Evolutionary conservation across 1,140 invertebrate species (phyloP).

Genomic region (Oscheius sp.): DNA sequence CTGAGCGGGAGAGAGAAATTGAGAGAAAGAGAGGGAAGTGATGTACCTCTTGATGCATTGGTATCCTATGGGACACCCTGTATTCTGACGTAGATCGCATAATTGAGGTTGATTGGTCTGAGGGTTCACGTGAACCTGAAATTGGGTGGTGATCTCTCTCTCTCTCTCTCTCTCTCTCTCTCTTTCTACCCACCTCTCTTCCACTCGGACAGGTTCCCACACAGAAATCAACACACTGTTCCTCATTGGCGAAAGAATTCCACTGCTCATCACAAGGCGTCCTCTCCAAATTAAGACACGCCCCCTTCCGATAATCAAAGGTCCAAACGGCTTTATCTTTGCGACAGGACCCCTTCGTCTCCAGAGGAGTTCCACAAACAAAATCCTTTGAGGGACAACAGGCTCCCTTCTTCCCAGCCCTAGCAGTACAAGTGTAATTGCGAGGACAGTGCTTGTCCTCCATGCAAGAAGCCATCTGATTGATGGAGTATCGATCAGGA

Average conservation of each 20-base stretch:
- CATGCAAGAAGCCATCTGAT: conserved; percentile 39
- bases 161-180: too few species aligned
- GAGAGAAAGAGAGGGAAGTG: neutral
- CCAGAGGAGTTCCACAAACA: conserved; percentile 40
- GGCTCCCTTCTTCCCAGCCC: conserved; percentile 30
- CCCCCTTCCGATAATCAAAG: conserved; percentile 38
- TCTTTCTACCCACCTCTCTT: too few species aligned
- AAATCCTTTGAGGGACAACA: conserved; percentile 42
- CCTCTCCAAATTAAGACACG: conserved; percentile 34
- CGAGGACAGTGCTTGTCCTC: conserved; percentile 38
- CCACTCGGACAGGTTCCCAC: conserved; percentile 39
- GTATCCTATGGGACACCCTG: conserved; percentile 44
- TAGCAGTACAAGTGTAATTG: conserved; percentile 43
- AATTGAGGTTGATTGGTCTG: conserved; percentile 38
- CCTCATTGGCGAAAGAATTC: conserved; percentile 42
- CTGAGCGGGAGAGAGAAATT: neutral
- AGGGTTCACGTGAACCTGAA: conserved; percentile 41
- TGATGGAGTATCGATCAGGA: conserved; percentile 40
- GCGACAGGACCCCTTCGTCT: conserved; percentile 32
- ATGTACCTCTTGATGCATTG: conserved; percentile 42
- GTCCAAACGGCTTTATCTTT: conserved; percentile 23
- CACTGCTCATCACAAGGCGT: conserved; percentile 40
- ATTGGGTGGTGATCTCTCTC: too few species aligned
- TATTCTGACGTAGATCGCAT: conserved; percentile 34
- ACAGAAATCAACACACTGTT: conserved; percentile 46